Evolutionary conservation across 2,113 vertebrate genomes (phyloP), one percentile per base, ranked within the genome.

Genomic region (Willisornis vidua): DNA sequence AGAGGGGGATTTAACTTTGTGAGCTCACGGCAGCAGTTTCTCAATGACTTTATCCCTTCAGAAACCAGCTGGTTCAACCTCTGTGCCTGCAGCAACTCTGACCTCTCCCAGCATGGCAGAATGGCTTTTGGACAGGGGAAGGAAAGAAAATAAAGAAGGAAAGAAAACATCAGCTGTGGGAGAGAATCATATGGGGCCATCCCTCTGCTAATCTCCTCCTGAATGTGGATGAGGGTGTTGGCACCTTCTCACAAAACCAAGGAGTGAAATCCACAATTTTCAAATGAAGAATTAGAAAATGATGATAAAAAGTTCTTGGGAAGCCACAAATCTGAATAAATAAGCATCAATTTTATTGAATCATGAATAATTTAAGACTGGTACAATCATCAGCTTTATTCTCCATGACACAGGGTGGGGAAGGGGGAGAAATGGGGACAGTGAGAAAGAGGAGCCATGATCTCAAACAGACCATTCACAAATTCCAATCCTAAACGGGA

Each of bases 361-460:
- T 99, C 98, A 98, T 98, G 99, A 98, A 99, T 99, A 99, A 99
- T 98, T 99, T 99, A 99, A 99, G 99, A 99, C 99, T 98, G 98
- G 98, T 99, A 99, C 99, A 99, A 98, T 99, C 98, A 99, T 99
- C 98, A 98, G 98, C 97, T 99, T 99, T 98, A 97, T 98, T 98
- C 97, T 98, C 98, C 94, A 97, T 98, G 97, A 98, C 96, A 97
- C 66, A 19, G 94, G 93, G 52, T 0, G 29, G 76, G 89, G 48
- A 55, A 90, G 78, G 87, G 85, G 58, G 51, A 63, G 78, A 85
- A 83, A 89, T 0, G 2, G 74, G 83, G 49, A 81, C 23, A 90
- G 75, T 54, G 90, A 95, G 76, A 86, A 90, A 84, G 77, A 90
- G 68, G 82, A 93, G 85, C 95, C 96, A 96, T 98, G 97, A 98